A percentile compares a stretch with the other conserved stretches of the same genome.
Conservation (phyloP, 30 jellyfish, hydroid and myxozoan genomes). For the Mastigias papua region DNA sequence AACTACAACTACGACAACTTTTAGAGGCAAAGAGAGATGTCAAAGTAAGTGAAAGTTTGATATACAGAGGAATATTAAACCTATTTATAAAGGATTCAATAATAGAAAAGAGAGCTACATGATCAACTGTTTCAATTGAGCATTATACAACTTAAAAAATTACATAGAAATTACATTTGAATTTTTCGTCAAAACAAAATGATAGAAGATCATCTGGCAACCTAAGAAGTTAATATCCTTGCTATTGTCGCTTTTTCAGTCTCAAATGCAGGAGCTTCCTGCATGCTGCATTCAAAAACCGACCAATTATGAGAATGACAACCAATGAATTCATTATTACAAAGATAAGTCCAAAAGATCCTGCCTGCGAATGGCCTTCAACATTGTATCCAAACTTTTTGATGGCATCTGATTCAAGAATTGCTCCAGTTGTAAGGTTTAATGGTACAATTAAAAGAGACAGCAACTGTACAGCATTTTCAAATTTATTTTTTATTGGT, state of each 20-base stretch:
- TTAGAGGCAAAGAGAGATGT: too few relatives aligned
- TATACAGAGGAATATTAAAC: too few relatives aligned
- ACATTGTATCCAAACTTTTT: not conserved
- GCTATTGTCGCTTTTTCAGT: not conserved
- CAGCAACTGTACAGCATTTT: conserved; percentile 49
- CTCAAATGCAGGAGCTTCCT: not conserved
- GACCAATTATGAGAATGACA: conserved; percentile 1
- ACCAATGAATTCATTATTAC: conserved; percentile 18
- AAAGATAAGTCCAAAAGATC: conserved; percentile 23
- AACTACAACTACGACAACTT: too few relatives aligned
- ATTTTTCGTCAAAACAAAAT: too few relatives aligned
- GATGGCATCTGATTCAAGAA: not conserved
- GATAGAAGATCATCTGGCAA: too few relatives aligned
- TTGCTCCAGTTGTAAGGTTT: conserved; percentile 48
- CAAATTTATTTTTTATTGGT: conserved; percentile 45
- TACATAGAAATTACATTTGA: too few relatives aligned
- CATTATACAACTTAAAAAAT: too few relatives aligned
- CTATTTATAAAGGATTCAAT: too few relatives aligned
- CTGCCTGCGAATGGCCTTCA: conserved; percentile 6
- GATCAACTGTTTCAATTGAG: too few relatives aligned
- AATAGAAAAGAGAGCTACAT: too few relatives aligned
- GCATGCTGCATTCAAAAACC: conserved; percentile 19
- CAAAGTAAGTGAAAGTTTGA: too few relatives aligned
- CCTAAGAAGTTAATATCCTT: too few relatives aligned
- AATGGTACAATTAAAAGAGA: conserved; percentile 38